Conservation (phyloP, 2,888 invertebrate genomes). For the Amphipyra berbera region DNA sequence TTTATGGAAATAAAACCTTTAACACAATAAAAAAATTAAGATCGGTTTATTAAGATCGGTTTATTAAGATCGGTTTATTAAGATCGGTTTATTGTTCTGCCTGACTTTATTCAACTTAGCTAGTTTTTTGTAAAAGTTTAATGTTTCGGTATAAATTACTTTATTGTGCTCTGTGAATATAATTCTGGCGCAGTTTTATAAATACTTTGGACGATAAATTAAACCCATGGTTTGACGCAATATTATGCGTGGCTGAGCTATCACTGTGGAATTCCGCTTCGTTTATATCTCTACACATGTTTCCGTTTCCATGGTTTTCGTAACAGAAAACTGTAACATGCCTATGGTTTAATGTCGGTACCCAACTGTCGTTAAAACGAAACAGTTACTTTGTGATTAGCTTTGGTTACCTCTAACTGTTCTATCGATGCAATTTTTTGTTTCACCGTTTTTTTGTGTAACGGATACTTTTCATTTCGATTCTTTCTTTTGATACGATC, state of each 20-base stretch:
- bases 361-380: constrained; percentile 35
- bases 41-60: no score
- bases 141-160: neutral
- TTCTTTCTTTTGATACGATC: constrained; percentile 5
- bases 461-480: constrained; percentile 14
- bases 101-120: neutral
- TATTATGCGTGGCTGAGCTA: constrained; percentile 24
- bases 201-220: constrained; percentile 26
- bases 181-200: constrained; percentile 31
- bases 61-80: no score
- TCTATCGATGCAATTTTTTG: constrained; percentile 1
- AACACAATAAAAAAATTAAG: no score
- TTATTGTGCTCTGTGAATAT: neutral
- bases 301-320: constrained; percentile 51
- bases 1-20: neutral
- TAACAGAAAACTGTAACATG: constrained; percentile 39
- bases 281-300: constrained; percentile 62
- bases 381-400: constrained; percentile 32
- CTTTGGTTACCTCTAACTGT: constrained; percentile 28
- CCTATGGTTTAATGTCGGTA: constrained; percentile 23
- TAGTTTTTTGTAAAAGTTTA: neutral
- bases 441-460: neutral
- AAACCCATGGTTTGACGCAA: constrained; percentile 15
- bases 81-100: neutral
- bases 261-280: constrained; percentile 57